Evolutionary conservation across 2,888 invertebrate genomes (phyloP).

Genomic region (Mongoloraphidia duomilia): DNA sequence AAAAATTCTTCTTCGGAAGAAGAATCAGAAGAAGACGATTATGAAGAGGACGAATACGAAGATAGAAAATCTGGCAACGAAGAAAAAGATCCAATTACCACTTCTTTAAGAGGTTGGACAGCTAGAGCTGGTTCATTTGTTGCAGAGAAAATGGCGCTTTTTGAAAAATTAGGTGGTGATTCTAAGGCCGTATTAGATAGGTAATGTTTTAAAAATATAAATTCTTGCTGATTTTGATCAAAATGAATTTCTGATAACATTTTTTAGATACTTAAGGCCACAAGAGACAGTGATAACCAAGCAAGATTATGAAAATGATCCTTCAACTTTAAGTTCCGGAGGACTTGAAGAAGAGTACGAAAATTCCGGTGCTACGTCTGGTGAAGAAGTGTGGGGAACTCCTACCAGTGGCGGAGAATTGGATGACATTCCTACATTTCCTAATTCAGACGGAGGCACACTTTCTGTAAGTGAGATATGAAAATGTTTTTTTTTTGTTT

Average conservation of each 20-base stretch:
- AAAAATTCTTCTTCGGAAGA: slow-evolving; percentile 16
- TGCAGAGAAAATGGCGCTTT: slow-evolving; percentile 63
- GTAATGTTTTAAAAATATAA: slow-evolving; percentile 17
- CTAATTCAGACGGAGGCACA: slow-evolving; percentile 51
- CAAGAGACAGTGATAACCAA: slow-evolving; percentile 6
- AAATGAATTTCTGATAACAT: neutral
- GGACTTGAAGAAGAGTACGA: slow-evolving; percentile 53
- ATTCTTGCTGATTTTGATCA: too few species aligned
- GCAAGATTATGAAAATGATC: slow-evolving; percentile 12
- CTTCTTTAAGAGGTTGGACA: slow-evolving; percentile 48
- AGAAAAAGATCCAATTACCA: slow-evolving; percentile 8
- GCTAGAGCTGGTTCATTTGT: slow-evolving; percentile 67
- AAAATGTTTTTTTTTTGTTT: neutral
- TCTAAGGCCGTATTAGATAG: slow-evolving; percentile 28
- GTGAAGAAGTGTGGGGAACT: slow-evolving; percentile 81
- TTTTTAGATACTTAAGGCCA: slow-evolving; percentile 42
- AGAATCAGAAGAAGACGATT: slow-evolving; percentile 18
- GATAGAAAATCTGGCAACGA: slow-evolving; percentile 3
- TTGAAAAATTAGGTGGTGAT: slow-evolving; percentile 46
- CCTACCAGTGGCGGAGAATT: slow-evolving; percentile 75
- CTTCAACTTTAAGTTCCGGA: slow-evolving; percentile 17
- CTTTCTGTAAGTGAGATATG: slow-evolving; percentile 37
- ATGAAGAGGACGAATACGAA: slow-evolving; percentile 25
- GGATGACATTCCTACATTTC: slow-evolving; percentile 47
- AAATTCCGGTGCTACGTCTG: slow-evolving; percentile 70